phyloP scores from a whole-genome alignment of 2,888 invertebrate genomes.

The Dolichopus griseipennis region DNA sequence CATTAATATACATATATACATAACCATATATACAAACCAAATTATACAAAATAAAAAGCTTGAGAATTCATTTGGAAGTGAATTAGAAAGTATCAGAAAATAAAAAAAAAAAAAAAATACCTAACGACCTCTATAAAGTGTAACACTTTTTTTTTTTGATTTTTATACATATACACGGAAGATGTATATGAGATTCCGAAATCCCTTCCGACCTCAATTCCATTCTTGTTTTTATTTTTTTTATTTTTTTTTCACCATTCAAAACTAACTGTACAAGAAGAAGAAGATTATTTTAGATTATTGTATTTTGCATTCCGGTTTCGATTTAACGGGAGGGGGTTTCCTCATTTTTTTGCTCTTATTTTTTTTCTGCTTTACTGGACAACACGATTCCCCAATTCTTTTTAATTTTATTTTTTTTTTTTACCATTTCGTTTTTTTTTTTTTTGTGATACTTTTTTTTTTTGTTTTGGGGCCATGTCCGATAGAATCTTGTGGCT shows the following conservation, averaged over 20 bases:
- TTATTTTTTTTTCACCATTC: no score
- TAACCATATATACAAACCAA: no score
- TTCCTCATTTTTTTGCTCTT: not conserved
- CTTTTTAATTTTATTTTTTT: not conserved
- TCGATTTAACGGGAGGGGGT: not conserved
- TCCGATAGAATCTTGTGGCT: conserved; percentile 6
- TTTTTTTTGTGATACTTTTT: no score
- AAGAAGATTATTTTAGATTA: not conserved
- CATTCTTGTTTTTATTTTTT: not conserved
- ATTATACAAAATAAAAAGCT: no score
- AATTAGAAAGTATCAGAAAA: not conserved
- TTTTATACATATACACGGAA: no score
- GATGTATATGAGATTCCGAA: not conserved
- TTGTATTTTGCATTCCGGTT: conserved; percentile 2
- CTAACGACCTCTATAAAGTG: not conserved
- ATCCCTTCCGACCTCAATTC: not conserved
- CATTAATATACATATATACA: no score
- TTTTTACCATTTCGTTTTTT: not conserved
- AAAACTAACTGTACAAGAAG: no score
- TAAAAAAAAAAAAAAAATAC: not conserved
- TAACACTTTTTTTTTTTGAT: no score
- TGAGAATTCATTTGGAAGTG: not conserved
- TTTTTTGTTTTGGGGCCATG: not conserved
- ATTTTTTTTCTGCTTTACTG: not conserved
- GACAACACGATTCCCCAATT: not conserved